Base-by-base conservation (phyloP, 2,113 vertebrate species). In the Syngnathus scovelli region DNA sequence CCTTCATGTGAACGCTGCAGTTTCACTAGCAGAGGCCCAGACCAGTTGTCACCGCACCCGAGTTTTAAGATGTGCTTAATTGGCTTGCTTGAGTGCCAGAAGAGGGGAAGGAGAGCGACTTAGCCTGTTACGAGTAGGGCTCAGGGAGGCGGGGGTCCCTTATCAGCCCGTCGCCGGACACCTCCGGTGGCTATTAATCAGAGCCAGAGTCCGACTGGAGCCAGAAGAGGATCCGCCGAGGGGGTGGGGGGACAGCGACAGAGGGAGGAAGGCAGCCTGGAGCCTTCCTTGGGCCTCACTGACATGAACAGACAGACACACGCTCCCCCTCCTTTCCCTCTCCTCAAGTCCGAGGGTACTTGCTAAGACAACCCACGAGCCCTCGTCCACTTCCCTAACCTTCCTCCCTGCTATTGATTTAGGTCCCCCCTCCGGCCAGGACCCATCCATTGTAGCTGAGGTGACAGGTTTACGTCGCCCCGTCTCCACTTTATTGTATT, bases 151-250 rank as follows among this genome's bases (percentile, higher is more conserved):
- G 21, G 64, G 60, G 61, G 88, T 90, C 92, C 91, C 90, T 94
- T 92, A 92, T 93, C 90, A 93, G 91, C 92, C 27, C 93, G 91
- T 93, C 89, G 87, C 83, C 88, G 92, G 94, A 94, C 93, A 94
- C 92, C 92, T 94, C 93, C 91, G 90, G 92, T 92, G 93, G 93
- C 92, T 92, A 91, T 94, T 94, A 93, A 95, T 95, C 93, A 94
- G 89, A 90, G 83, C 4, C 90, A 89, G 93, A 95, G 92, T 75
- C 93, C 80, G 92, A 81, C 91, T 92, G 94, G 94, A 94, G 94
- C 93, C 93, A 90, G 90, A 76, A 43, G 79, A 92, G 91, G 89
- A 89, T 91, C 89, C 88, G 27, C 21, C 43, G 33, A 69, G 83
- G 90, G 89, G 86, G 87, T 84, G 83, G 90, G 89, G 86, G 87